These are phyloP conservation scores for Amorpha juglandis DNA, from an alignment of 2,888 invertebrate species.

Conservation along the genomic window DNA sequence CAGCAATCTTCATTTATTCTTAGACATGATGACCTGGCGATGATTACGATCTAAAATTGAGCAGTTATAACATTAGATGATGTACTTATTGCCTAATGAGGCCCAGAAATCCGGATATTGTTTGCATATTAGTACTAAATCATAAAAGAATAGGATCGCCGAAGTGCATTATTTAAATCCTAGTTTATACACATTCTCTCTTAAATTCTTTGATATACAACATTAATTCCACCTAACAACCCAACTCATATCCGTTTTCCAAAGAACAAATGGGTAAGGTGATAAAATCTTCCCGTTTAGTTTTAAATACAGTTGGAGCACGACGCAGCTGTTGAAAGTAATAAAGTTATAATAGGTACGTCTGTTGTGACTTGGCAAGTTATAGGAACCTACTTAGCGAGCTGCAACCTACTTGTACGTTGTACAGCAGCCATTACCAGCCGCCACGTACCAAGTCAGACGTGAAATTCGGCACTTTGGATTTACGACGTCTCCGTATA, in stretches of 20 bases:
- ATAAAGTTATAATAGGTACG: constrained; percentile 12
- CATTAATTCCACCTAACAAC: background rate
- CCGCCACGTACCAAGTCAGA: constrained; percentile 45
- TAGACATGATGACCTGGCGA: no score
- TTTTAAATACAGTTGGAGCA: constrained; percentile 10
- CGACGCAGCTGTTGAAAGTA: constrained; percentile 11
- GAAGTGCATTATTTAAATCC: no score
- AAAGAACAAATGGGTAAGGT: background rate
- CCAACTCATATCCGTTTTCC: background rate
- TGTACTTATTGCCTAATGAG: no score
- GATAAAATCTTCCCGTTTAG: background rate
- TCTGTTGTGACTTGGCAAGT: constrained; percentile 3
- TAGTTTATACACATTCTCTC: no score
- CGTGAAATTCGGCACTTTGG: constrained; percentile 58
- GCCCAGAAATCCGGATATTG: no score
- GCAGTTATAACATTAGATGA: no score
- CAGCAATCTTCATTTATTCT: no score
- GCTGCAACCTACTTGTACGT: constrained; percentile 34
- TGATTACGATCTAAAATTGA: no score
- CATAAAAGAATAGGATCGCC: no score
- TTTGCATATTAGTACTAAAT: no score
- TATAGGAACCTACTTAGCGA: constrained; percentile 25
- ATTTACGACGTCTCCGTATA: constrained; percentile 48
- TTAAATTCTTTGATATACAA: background rate
- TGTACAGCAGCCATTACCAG: constrained; percentile 38